These are phyloP conservation scores for Calliopsis andreniformis DNA, from an alignment of 1,140 invertebrate genomes.

Conservation along the genomic window DNA sequence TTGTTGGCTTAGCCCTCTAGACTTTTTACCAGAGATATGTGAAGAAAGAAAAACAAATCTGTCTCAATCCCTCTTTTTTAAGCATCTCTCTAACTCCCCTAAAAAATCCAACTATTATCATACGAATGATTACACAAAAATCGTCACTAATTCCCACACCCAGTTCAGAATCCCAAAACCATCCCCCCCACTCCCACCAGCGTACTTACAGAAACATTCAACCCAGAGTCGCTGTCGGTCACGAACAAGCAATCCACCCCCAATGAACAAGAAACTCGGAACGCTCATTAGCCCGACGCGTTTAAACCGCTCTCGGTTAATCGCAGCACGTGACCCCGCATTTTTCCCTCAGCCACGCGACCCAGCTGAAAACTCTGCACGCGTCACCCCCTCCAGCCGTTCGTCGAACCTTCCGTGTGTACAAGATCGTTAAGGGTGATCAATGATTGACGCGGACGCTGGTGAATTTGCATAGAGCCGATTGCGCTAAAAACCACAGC, in stretches of 20 bases:
- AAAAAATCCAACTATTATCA: no score
- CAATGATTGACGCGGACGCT: conserved; percentile 9
- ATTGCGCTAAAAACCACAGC: neutral
- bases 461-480: neutral
- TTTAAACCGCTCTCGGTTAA: conserved; percentile 6
- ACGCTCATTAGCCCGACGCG: conserved; percentile 6
- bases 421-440: conserved; percentile 3
- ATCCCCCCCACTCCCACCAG: no score
- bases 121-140: no score
- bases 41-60: no score
- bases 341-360: neutral
- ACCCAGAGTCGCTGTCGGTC: conserved; percentile 2
- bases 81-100: no score
- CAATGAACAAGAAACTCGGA: neutral
- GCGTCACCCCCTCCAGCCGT: neutral
- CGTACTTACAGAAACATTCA: no score
- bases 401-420: neutral
- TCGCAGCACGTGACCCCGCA: conserved; percentile 7
- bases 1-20: no score
- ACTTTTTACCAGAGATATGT: no score
- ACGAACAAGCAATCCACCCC: neutral
- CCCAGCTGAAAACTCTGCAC: neutral
- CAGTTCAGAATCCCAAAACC: no score
- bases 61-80: no score
- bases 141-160: no score